Base-by-base conservation (phyloP, 2,797 vertebrate species). In the Falco naumanni region DNA sequence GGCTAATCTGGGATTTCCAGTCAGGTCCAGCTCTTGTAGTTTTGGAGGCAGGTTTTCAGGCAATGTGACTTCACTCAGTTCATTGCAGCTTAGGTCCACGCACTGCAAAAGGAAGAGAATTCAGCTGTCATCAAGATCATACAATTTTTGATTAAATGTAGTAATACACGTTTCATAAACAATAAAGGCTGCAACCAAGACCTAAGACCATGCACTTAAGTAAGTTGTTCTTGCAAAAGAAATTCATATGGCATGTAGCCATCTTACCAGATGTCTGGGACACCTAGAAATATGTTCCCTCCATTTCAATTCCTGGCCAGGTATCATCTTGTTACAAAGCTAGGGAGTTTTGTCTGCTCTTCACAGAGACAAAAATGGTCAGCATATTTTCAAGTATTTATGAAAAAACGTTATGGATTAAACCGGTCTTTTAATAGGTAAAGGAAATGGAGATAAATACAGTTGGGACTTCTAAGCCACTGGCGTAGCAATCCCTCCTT, bases 81-180 rank as follows among this genome's bases (percentile, higher is more conserved):
- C 99, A 19, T 99, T 99, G 92, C 99, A 99, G 98, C 99, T 99
- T 97, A 99, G 98, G 96, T 99, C 99, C 96, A 99, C 99, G 33
- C 99, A 99, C 99, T 99, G 96, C 31, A 95, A 89, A 90, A 87
- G 33, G 39, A 96, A 37, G 16, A 87, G 21, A 79, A 72, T 18
- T 81, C 68, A 63, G n/a, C 57, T 21, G 39, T 63, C 70, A 48
- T 59, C 26, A 45, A 9, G 25, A 61, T 21, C 24, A 86, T 7
- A 28, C 10, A 50, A 15, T 39, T 33, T 74, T 54, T 87, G 51
- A 68, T 51, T 34, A 65, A 74, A 33, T 4, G 34, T 33, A 63
- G 22, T n/a, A 76, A 41, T 11, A 63, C 22, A 43, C 10, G 29
- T 61, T 92, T 71, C 17, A 29, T 7, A 21, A 76, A 87, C 19